Evolutionary conservation across 2,797 vertebrate species (phyloP), one percentile per base, ranked within the genome.

Genomic region (Melanotaenia pygmaea): DNA sequence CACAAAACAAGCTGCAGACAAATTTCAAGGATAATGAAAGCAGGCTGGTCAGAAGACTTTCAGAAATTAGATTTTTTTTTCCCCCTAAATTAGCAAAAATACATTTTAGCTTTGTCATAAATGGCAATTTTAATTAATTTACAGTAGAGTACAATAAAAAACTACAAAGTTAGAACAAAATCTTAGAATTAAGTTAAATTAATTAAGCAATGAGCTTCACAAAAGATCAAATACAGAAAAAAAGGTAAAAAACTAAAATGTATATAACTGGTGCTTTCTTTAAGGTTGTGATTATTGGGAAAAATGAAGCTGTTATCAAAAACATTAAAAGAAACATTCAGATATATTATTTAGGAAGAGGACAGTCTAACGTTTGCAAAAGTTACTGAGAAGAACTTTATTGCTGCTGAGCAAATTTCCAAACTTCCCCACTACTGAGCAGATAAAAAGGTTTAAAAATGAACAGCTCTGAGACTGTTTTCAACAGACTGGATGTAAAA

Each of bases 391-490:
- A 12, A 18, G 8, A 37, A 14, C 5, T 34, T 37, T 20, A 45
- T 7, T 67, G 50, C 37, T 35, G 64, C 32, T 0, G 57, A 58
- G 32, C 2, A 53, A 72, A 81, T 58, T n/a, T 24, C 35, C 28
- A 26, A 4, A 59, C 58, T 54, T 45, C 64, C 53, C 9, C 32
- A 53, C 64, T 5, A 34, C 26, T 35, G 34, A 32, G 37, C 61
- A 62, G 54, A 34, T 24, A 64, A 72, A 66, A n/a, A 54, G 61
- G 70, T n/a, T 61, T 45, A n/a, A 22, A 28, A 4, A 28, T 53
- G 7, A 47, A 3, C 18, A 47, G 7, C 5, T 45, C 43, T 45
- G 40, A 18, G 40, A 16, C 57, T 72, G 67, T 67, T 77, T 64
- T 62, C 37, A 70, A 18, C 60, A 14, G 20, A 56, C 20, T 34